A percentile compares a stretch with the other conserved stretches of the same genome.
Conservation (phyloP, 2,888 invertebrate genomes). For the Boloria selene region DNA sequence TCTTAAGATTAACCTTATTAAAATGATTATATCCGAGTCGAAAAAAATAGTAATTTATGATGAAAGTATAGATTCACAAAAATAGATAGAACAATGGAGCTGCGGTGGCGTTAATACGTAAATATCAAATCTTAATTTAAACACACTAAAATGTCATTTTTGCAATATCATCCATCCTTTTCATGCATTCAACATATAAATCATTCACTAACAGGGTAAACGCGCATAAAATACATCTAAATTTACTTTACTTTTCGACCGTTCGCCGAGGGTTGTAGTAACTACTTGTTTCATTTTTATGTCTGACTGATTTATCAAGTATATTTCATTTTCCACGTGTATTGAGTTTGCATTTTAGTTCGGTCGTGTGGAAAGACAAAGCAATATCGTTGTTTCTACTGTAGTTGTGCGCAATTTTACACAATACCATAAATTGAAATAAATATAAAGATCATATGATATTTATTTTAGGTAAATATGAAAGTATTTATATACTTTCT, state of each 20-base stretch:
- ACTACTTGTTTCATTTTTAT: slow-evolving; percentile 9
- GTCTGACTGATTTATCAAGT: slow-evolving; percentile 22
- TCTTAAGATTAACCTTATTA: too few species aligned
- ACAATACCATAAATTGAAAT: too few species aligned
- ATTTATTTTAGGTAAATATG: too few species aligned
- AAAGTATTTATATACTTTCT: too few species aligned
- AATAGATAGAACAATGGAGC: too few species aligned
- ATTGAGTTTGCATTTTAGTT: slow-evolving; percentile 14
- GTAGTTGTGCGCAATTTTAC: background rate
- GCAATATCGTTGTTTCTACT: slow-evolving; percentile 5
- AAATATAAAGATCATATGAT: too few species aligned
- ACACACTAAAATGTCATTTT: too few species aligned
- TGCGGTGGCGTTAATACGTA: too few species aligned
- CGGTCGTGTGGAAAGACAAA: slow-evolving; percentile 15
- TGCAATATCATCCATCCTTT: background rate
- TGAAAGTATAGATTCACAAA: too few species aligned
- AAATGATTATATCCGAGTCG: too few species aligned
- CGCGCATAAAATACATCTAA: slow-evolving; percentile 16
- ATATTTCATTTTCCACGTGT: slow-evolving; percentile 22
- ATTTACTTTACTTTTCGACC: slow-evolving; percentile 17
- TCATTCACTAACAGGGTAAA: background rate
- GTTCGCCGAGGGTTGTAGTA: slow-evolving; percentile 3
- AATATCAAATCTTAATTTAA: too few species aligned
- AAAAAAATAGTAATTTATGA: too few species aligned
- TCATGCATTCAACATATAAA: background rate